These are phyloP conservation scores for Loris lydekkerianus DNA, from an alignment of 2,797 vertebrate genomes.

Conservation along the genomic window DNA sequence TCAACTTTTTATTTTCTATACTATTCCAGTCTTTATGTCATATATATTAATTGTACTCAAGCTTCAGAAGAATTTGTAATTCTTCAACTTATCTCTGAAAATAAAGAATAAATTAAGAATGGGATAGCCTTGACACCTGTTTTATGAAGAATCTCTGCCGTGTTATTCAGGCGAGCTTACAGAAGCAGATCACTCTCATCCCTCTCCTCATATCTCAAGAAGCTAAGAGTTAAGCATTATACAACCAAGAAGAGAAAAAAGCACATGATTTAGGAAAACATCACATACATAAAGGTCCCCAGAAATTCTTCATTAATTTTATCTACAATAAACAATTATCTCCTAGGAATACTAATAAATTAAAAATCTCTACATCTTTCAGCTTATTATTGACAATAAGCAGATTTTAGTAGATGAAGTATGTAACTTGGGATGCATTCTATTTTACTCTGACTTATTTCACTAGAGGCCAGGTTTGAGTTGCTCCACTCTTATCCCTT, in stretches of 20 bases:
- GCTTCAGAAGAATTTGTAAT: neutral
- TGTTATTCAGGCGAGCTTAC: neutral
- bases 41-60: neutral
- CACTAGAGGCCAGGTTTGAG: neutral
- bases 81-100: neutral
- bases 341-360: neutral
- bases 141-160: neutral
- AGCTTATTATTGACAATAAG: neutral
- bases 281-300: neutral
- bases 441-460: neutral
- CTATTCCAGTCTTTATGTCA: neutral
- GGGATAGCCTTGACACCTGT: accelerated
- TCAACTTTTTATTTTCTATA: neutral
- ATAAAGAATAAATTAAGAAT: neutral
- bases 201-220: neutral
- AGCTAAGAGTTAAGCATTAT: neutral
- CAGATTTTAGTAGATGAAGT: neutral
- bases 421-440: neutral
- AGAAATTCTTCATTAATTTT: neutral
- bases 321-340: neutral
- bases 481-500: neutral
- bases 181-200: neutral
- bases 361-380: neutral
- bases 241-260: neutral
- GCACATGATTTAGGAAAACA: neutral